Base-by-base conservation (phyloP, 2,888 invertebrate genomes). In the Cephalotes varians region DNA sequence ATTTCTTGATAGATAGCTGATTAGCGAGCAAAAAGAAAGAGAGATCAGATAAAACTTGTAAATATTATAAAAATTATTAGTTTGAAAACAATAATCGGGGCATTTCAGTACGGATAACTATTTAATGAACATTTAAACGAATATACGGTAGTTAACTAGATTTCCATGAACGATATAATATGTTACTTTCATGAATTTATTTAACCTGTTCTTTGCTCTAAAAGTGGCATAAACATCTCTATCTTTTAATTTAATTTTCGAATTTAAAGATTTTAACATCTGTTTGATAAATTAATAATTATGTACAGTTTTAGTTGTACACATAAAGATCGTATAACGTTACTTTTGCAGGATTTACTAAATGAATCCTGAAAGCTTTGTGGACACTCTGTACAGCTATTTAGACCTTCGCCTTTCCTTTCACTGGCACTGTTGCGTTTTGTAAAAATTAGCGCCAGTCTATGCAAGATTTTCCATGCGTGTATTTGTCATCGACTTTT, bases 341-440 rank as follows among this genome's bases (percentile, higher is more conserved):
- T 7, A 6, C 9, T 56, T 72, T 73, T 21, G 21, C 25, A 28
- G 7, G 2, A 58, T 12, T 58, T n/a, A n/a, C 15, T 15, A 40
- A 28, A 58, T 15, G 6, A 73, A 73, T 44, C n/a, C 28, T 44
- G 28, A 73, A 73, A 60, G 10, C 10, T 51, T 34, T 37, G 18
- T 28, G 69, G 7, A 51, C 49, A 76, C 10, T 51, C 25, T 21
- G 15, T 25, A 49, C 12, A 37, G 9, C 12, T 91, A 92, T 91
- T 90, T 90, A 91, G 89, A 91, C 86, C 90, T 91, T 81, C 54
- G 40, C 71, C 88, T 91, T 92, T 91, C 93, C 93, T 93, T 92
- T 92, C 92, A 92, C 92, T 89, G 86, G 72, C 92, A 92, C 92
- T 90, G 85, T 81, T 83, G 83, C 77, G 85, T 86, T 79, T 82